Conservation (phyloP, 1,140 invertebrate species). For the Agraylea sexmaculata region DNA sequence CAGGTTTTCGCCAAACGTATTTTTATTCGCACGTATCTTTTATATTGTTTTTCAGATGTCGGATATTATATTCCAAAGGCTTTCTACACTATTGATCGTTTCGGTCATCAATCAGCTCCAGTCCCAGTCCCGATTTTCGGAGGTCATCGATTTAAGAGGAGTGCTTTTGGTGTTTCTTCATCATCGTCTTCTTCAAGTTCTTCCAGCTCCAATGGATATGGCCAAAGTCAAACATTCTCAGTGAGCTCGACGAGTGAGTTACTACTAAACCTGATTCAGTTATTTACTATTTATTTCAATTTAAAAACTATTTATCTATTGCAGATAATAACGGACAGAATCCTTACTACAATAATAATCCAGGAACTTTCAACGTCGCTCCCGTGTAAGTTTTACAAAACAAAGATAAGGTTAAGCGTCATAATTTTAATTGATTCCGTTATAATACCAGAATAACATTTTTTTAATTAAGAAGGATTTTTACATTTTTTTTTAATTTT, state of each 20-base stretch:
- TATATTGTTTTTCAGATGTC: conserved; percentile 15
- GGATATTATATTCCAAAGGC: conserved; percentile 21
- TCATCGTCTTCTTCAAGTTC: conserved; percentile 6
- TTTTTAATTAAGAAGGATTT: too few relatives aligned
- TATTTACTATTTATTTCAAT: neutral
- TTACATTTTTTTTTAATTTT: too few relatives aligned
- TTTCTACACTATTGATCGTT: conserved; percentile 20
- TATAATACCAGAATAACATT: too few relatives aligned
- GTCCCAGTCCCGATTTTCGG: conserved; percentile 17
- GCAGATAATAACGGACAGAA: too few relatives aligned
- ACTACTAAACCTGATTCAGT: neutral
- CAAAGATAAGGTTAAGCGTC: too few relatives aligned
- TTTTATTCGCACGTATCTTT: too few relatives aligned
- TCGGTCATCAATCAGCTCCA: conserved; percentile 17
- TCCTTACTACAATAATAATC: neutral
- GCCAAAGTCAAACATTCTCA: conserved; percentile 12
- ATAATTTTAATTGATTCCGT: too few relatives aligned
- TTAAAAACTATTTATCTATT: too few relatives aligned
- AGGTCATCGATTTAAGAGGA: conserved; percentile 7
- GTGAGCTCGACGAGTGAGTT: conserved; percentile 9
- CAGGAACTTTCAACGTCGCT: conserved; percentile 5
- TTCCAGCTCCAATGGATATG: conserved; percentile 6
- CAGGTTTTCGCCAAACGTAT: too few relatives aligned
- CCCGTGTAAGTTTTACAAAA: conserved; percentile 9
- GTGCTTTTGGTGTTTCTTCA: conserved; percentile 2